These are phyloP conservation scores for Geophilus truncorum DNA, from an alignment of 2,888 invertebrate genomes.

Conservation along the genomic window DNA sequence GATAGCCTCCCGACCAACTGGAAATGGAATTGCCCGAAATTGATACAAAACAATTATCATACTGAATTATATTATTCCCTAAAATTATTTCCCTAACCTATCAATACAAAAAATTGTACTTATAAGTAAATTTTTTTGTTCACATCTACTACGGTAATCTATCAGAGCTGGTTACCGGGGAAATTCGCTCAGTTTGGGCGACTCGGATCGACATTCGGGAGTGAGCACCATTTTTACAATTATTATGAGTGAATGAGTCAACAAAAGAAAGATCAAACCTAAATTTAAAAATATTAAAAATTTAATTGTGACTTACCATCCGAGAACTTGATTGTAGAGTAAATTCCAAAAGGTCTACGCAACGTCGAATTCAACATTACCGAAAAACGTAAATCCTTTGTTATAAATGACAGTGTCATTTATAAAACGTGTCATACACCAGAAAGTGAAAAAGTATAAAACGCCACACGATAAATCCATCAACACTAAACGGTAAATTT, in stretches of 20 bases:
- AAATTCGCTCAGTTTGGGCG: background rate
- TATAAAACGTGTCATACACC: no score
- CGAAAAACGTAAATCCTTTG: conserved; percentile 44
- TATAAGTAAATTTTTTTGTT: no score
- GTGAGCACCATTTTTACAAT: conserved; percentile 12
- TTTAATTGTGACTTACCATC: conserved; percentile 56
- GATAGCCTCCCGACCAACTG: no score
- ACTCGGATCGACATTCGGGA: background rate
- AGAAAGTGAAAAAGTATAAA: conserved; percentile 54
- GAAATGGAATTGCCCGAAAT: no score
- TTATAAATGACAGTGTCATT: conserved; percentile 49
- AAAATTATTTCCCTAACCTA: no score
- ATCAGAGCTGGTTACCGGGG: no score
- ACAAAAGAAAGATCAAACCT: background rate
- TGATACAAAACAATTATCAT: no score
- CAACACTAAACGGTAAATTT: conserved; percentile 65
- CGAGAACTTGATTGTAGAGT: conserved; percentile 71
- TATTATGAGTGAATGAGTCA: background rate
- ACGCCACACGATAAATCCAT: conserved; percentile 64
- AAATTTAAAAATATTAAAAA: background rate
- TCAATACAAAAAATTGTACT: no score
- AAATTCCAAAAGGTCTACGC: conserved; percentile 69
- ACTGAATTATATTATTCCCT: no score
- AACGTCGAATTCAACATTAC: conserved; percentile 66
- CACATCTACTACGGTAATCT: no score